Conservation (phyloP, 2,888 invertebrate genomes). For the Prionchulus punctatus region DNA sequence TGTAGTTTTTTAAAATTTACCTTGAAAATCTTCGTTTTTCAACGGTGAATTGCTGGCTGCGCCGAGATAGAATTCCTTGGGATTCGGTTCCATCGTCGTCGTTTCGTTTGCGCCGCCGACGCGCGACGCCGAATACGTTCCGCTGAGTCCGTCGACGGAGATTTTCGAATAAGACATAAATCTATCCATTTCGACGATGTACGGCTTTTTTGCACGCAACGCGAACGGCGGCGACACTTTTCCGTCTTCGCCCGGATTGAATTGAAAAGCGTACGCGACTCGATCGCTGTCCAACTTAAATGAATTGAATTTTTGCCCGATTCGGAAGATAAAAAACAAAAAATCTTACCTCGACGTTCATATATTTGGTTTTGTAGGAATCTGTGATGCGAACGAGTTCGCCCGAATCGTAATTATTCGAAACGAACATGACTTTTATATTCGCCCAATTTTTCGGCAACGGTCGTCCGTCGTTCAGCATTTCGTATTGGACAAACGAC, state of each 20-base stretch:
- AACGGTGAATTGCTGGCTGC: background rate
- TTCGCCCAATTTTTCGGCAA: background rate
- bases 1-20: background rate
- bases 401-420: background rate
- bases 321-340: too few species aligned
- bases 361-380: background rate
- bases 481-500: slow-evolving; percentile 5
- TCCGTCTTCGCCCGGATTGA: background rate
- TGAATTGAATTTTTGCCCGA: too few species aligned
- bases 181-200: background rate
- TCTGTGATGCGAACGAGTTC: background rate
- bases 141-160: slow-evolving; percentile 14
- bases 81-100: slow-evolving; percentile 8
- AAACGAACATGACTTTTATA: background rate
- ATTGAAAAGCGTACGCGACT: background rate
- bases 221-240: background rate
- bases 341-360: background rate
- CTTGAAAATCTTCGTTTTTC: background rate
- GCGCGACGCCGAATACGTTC: slow-evolving; percentile 11
- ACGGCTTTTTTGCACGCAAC: background rate
- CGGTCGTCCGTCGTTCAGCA: too few species aligned
- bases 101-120: slow-evolving; percentile 4
- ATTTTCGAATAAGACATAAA: background rate
- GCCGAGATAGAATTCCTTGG: slow-evolving; percentile 8
- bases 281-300: background rate